Base-by-base conservation (phyloP, 37 sponge, comb jelly and placozoan genomes). In the Lycopodina hypogea region DNA sequence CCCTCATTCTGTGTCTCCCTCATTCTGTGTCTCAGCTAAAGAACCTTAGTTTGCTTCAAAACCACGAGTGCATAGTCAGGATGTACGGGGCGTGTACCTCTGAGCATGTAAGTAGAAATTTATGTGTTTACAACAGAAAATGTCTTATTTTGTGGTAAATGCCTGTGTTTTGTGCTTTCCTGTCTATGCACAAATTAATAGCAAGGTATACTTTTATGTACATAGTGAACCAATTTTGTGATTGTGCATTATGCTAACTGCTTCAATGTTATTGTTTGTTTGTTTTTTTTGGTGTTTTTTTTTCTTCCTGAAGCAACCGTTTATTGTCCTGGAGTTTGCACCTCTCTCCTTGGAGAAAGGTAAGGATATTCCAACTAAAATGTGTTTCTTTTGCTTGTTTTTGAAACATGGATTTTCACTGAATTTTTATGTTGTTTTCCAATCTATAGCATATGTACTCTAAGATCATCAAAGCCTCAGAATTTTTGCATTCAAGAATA, bases 301-400 rank as follows among this genome's bases (percentile, higher is more conserved):
- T 30, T 65, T 8, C 6, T 2, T 63, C 9, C 48, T 45, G 48
- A 0, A 68, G 2, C 69, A 83, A 72, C 87, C 79, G 4, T 86
- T 70, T 78, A 79, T 90, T 33, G 91, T 90, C 12, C 42, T 90
- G 83, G 91, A 90, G 76, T 90, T 80, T 72, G 91, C 91, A 0
- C 91, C 84, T 19, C 56, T 82, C 55, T 86, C 91, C 23, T 60
- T 90, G 59, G 91, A 83, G 37, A 90, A 86, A 86, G 82, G 88
- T 87, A 34, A 39, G 56, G 15, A 56, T 29, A 58, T 15, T 2
- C 72, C 6, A 24, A 48, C 24, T 24, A 41, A 36, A 24, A n/a
- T n/a, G n/a, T n/a, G n/a, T n/a, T n/a, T n/a, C n/a, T n/a, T n/a
- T n/a, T n/a, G n/a, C n/a, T n/a, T n/a, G n/a, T n/a, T n/a, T n/a